Evolutionary conservation across 2,113 vertebrate species (phyloP).

Genomic region (Tragelaphus imberbis): DNA sequence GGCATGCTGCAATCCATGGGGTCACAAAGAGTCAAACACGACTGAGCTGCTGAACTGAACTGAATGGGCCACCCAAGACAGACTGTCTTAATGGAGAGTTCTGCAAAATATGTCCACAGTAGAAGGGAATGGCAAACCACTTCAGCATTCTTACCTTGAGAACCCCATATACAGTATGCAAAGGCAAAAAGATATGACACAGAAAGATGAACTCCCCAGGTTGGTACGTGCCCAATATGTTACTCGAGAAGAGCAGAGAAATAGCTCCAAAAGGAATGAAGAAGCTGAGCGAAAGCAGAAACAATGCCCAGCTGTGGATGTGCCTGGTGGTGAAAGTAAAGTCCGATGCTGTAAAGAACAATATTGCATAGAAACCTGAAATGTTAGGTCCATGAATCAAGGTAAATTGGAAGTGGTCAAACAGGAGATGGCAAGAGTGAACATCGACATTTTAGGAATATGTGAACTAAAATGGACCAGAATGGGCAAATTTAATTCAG

Average conservation of each 20-base stretch:
- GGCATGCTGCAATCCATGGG: not conserved
- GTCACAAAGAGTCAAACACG: rapidly evolving
- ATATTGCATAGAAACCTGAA: not conserved
- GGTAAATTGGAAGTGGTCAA: not conserved
- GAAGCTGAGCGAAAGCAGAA: not conserved
- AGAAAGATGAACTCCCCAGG: not conserved
- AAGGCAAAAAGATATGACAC: not conserved
- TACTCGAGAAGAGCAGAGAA: not conserved
- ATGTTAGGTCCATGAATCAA: not conserved
- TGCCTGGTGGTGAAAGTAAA: not conserved
- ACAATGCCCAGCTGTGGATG: not conserved
- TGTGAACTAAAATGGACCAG: not conserved
- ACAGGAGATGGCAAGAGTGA: not conserved
- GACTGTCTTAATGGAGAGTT: not conserved
- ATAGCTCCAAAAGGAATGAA: not conserved
- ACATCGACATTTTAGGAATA: not conserved
- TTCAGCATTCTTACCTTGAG: not conserved
- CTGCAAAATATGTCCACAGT: not conserved
- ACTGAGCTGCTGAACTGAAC: not conserved
- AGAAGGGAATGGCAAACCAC: not conserved
- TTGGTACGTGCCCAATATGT: not conserved
- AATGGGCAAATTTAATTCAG: not conserved
- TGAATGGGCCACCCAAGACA: not conserved
- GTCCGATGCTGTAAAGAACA: not conserved
- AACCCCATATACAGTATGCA: not conserved